Evolutionary conservation across 2,113 vertebrate species (phyloP).

Genomic region (Chamaetylas fuelleborni): DNA sequence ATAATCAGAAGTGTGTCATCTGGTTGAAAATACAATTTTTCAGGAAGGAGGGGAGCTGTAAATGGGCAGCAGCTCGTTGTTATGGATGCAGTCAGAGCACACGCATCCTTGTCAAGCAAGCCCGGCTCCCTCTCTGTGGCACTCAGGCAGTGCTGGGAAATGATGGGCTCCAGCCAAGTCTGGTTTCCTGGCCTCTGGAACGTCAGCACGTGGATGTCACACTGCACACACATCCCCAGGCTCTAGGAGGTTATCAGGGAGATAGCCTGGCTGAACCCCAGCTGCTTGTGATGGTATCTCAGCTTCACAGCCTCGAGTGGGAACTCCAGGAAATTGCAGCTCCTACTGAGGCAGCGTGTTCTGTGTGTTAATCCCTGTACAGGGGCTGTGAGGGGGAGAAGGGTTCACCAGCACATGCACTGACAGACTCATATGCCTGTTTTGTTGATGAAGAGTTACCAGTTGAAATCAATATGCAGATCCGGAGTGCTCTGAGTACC

Average conservation of each 20-base stretch:
- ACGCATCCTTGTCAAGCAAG: neutral
- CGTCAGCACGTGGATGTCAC: neutral
- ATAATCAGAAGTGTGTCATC: neutral
- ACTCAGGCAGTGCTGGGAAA: neutral
- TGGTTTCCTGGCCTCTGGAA: neutral
- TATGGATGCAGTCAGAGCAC: neutral
- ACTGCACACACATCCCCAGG: neutral
- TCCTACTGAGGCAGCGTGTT: rapidly evolving
- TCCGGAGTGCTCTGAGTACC: neutral
- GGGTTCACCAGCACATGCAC: neutral
- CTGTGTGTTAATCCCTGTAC: neutral
- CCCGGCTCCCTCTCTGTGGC: neutral
- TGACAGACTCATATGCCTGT: neutral
- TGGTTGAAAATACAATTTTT: neutral
- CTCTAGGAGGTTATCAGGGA: neutral
- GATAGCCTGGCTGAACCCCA: neutral
- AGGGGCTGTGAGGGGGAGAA: neutral
- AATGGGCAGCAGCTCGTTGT: neutral
- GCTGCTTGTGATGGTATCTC: neutral
- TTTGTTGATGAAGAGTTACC: neutral
- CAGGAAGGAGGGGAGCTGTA: neutral
- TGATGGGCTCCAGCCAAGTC: neutral
- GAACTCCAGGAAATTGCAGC: neutral
- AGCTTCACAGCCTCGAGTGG: neutral
- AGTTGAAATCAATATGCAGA: neutral